Evolutionary conservation across 2,113 vertebrate genomes (phyloP), one percentile per base, ranked within the genome.

Genomic region (Odobenus rosmarus): DNA sequence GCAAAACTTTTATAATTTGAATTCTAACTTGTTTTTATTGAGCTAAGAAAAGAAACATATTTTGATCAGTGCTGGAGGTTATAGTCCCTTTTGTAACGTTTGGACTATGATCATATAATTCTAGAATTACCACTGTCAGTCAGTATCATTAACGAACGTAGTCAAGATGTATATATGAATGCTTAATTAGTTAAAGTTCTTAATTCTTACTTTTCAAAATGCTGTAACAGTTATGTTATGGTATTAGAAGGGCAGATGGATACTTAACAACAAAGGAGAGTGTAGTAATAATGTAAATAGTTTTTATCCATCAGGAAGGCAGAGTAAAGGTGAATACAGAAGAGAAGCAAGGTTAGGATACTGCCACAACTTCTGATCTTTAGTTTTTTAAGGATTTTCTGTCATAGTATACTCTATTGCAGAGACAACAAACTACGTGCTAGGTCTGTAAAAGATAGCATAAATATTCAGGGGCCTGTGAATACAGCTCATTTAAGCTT

Each of bases 301-400:
- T 31, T 92, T 83, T 94, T 57, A 64, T 84, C 15, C 23, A 26
- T 12, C 33, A 36, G 31, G 28, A 79, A 87, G 33, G 24, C 31
- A 85, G 55, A 93, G 55, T 61, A 77, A 86, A 24, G 28, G 33
- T 59, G 19, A 88, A 31, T 67, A 33, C 16, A 0, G 53, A 59
- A 55, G 64, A 92, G 19, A n/a, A 67, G 5, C 26, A 83, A 86
- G 39, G 74, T 97, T 92, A 28, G 26, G 62, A 76, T 36, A 76
- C 31, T 86, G 49, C 88, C 36, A 64, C 7, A 88, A 77, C 49
- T 85, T 90, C 13, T 97, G 85, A 90, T 98, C 88, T 97, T 96
- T 92, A 71, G 87, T 61, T 98, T 94, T 97, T 98, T 96, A 98
- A 98, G 90, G 95, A 96, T 97, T 98, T 99, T 98, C 86, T 98